Conservation (phyloP, 2,797 vertebrate genomes). For the Microhierax caerulescens region DNA sequence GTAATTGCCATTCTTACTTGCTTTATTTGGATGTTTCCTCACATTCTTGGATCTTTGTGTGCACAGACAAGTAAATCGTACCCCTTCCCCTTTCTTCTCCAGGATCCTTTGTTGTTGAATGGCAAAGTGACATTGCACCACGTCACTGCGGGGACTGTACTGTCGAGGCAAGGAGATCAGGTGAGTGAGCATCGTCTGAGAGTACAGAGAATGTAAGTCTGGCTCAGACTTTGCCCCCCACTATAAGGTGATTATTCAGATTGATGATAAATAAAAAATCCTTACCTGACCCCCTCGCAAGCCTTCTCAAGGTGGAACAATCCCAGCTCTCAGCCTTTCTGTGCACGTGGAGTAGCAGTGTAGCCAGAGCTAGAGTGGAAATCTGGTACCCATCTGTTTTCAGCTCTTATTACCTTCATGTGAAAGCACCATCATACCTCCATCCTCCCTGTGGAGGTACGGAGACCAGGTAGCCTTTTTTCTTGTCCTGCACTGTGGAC, state of each 20-base stretch:
- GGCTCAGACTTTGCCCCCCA: not conserved
- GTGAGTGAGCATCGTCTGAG: conserved; percentile 68
- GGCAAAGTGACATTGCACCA: conserved; percentile 88
- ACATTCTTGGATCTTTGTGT: not conserved
- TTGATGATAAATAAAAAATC: not conserved
- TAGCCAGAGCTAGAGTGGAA: not conserved
- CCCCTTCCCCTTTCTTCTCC: not conserved
- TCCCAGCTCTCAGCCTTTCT: not conserved
- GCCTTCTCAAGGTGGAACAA: fast-evolving
- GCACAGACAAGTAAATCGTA: not conserved
- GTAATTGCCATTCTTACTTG: not conserved
- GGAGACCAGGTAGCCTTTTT: not conserved
- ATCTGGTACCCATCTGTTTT: not conserved
- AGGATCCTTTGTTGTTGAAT: conserved; percentile 85
- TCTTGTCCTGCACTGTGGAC: not conserved
- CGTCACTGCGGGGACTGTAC: conserved; percentile 85
- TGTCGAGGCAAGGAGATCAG: conserved; percentile 93
- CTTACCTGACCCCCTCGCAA: not conserved
- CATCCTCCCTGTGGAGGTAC: not conserved
- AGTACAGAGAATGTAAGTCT: fast-evolving
- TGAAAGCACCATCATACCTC: no score
- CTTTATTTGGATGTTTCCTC: not conserved
- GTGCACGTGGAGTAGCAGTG: fast-evolving
- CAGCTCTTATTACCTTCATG: fast-evolving
- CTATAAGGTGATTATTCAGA: fast-evolving